These are phyloP conservation scores for Portunus trituberculatus DNA, from an alignment of 1,140 invertebrate species.

Conservation along the genomic window DNA sequence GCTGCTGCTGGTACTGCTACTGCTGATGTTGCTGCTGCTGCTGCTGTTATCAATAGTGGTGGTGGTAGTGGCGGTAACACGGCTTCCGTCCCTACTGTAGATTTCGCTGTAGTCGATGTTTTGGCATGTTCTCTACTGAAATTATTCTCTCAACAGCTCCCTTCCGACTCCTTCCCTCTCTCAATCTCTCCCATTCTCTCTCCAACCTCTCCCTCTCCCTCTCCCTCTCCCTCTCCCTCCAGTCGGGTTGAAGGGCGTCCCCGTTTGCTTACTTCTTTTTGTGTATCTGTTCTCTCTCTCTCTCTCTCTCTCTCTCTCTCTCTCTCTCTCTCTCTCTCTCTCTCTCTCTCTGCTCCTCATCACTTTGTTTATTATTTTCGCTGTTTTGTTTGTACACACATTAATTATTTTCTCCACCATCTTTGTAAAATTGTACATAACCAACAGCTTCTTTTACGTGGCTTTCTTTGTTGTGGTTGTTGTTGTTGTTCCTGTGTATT, in stretches of 20 bases:
- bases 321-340: constrained; percentile 15
- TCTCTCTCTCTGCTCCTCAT: neutral
- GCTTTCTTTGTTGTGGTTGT: neutral
- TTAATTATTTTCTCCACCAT: no score
- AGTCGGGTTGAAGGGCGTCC: neutral
- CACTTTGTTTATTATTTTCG: neutral
- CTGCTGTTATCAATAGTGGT: constrained; percentile 35
- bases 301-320: neutral
- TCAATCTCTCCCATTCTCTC: neutral
- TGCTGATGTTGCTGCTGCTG: constrained; percentile 27
- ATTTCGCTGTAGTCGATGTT: constrained; percentile 20
- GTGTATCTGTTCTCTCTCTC: neutral
- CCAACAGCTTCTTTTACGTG: neutral
- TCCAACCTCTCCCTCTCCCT: neutral
- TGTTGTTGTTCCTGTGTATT: neutral
- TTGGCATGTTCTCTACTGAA: neutral
- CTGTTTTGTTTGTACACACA: no score
- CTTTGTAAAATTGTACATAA: neutral
- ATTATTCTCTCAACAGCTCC: neutral
- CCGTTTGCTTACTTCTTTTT: neutral
- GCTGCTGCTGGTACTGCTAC: constrained; percentile 22
- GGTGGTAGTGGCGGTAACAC: neutral
- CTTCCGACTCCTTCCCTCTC: neutral
- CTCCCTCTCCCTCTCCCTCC: constrained; percentile 38
- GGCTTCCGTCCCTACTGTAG: constrained; percentile 17